Base-by-base conservation (phyloP, 2,888 invertebrate species). In the Xanthorhoe spadicearia region DNA sequence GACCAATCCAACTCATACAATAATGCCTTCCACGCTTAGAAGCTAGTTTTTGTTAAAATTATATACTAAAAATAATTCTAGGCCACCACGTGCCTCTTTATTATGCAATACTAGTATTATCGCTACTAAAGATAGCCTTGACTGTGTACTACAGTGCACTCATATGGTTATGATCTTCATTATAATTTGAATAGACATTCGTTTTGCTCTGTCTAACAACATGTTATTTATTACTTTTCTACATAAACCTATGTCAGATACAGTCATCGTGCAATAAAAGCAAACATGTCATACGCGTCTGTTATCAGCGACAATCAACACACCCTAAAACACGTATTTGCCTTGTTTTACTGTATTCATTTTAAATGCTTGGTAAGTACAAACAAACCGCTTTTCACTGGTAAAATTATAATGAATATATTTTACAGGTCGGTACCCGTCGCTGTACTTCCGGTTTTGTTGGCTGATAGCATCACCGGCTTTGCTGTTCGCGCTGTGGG, bases 401-500 rank as follows among this genome's bases (percentile, higher is more conserved):
- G 32, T 49, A 8, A 17, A 17, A 28, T 15, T 53, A 53, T 15
- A 38, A 17, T 32, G 46, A n/a, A 18, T 32, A 32, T 18, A 18
- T 43, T 32, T 85, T 77, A 5, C 83, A 93, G 93, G 93, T 77
- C 92, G 91, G 19, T 94, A 94, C 62, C 98, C 98, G 0, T 96
- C 96, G 2, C 82, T 96, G 46, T 98, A 97, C 86, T 96, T 98
- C 82, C 95, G 96, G 74, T 95, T 96, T 73, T 98, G 98, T 83
- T 98, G 98, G 98, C 92, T 96, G 62, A 88, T 97, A 69, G 95
- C 96, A 15, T 95, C 97, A 10, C 98, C 98, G 0, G 92, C 96
- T 52, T 90, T 98, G 66, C 95, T 98, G 64, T 89, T 98, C 94
- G 96, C 96, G 17, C 95, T 98, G 60, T 98, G 97, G 97, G 95